phyloP scores from a whole-genome alignment of 1,140 invertebrate species.

The Atta cephalotes region DNA sequence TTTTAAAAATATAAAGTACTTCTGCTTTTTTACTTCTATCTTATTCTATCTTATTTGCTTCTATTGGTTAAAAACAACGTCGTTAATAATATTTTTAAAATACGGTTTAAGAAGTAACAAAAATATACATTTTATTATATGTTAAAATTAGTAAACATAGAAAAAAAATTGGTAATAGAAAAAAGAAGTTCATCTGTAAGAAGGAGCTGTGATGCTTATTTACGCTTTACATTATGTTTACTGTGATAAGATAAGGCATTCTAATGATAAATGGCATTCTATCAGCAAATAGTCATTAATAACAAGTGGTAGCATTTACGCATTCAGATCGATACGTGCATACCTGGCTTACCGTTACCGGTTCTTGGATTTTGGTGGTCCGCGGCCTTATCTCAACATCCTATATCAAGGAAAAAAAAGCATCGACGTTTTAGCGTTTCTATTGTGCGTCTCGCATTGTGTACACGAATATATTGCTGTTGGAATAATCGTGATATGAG shows the following conservation, averaged over 20 bases:
- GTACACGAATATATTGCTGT: slow-evolving; percentile 52
- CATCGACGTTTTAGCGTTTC: slow-evolving; percentile 67
- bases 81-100: too few relatives aligned
- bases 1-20: not conserved
- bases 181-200: not conserved
- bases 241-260: slow-evolving; percentile 22
- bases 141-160: not conserved
- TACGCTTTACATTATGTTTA: not conserved
- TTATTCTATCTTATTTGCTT: not conserved
- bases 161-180: not conserved
- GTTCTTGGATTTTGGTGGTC: slow-evolving; percentile 74
- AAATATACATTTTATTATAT: not conserved
- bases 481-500: slow-evolving; percentile 45
- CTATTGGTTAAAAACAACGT: not conserved
- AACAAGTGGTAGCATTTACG: not conserved
- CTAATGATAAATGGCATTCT: not conserved
- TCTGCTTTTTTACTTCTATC: too few relatives aligned
- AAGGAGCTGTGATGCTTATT: not conserved
- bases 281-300: slow-evolving; percentile 9
- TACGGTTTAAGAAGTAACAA: not conserved
- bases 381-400: slow-evolving; percentile 79
- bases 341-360: slow-evolving; percentile 74
- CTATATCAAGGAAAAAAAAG: slow-evolving; percentile 76
- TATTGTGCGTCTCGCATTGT: slow-evolving; percentile 48
- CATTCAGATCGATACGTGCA: slow-evolving; percentile 50